Percentiles rank a stretch among this genome's conserved stretches.
Evolutionary conservation across 2,888 invertebrate species (phyloP).

Genomic region (Parnassius apollo): DNA sequence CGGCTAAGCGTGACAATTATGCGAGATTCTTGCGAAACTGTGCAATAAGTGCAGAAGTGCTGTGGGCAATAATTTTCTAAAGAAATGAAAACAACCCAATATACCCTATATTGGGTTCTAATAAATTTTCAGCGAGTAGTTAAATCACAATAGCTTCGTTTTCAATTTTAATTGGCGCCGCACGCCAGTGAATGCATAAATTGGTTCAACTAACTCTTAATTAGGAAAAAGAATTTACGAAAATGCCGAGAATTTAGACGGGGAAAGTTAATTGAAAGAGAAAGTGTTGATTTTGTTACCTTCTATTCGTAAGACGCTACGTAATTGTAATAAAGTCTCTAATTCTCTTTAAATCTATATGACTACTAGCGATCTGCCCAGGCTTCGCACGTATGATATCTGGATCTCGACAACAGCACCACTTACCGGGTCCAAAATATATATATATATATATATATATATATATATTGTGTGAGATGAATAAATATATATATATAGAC

Average conservation of each 20-base stretch:
- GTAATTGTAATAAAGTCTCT: too few species aligned
- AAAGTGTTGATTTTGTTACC: too few species aligned
- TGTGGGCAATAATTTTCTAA: not conserved
- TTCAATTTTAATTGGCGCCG: constrained; percentile 19
- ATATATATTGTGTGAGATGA: too few species aligned
- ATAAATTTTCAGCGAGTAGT: constrained; percentile 18
- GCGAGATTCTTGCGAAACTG: not conserved
- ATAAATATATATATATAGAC: too few species aligned
- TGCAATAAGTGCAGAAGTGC: too few species aligned
- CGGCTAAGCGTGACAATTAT: not conserved
- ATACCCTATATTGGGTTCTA: constrained; percentile 8
- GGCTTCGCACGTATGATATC: too few species aligned
- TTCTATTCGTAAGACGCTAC: too few species aligned
- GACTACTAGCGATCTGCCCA: too few species aligned
- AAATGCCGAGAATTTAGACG: constrained; percentile 5
- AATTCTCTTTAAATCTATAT: too few species aligned
- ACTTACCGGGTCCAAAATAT: too few species aligned
- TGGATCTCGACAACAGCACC: too few species aligned
- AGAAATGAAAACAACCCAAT: not conserved
- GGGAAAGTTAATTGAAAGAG: not conserved
- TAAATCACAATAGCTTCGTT: constrained; percentile 18
- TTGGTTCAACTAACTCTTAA: constrained; percentile 21
- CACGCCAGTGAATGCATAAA: constrained; percentile 16
- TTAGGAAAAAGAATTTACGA: constrained; percentile 12
- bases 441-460: too few species aligned